A percentile compares a stretch with the other conserved stretches of the same genome.
Conservation (phyloP, 2,797 vertebrate genomes). For the Phoebastria nigripes region DNA sequence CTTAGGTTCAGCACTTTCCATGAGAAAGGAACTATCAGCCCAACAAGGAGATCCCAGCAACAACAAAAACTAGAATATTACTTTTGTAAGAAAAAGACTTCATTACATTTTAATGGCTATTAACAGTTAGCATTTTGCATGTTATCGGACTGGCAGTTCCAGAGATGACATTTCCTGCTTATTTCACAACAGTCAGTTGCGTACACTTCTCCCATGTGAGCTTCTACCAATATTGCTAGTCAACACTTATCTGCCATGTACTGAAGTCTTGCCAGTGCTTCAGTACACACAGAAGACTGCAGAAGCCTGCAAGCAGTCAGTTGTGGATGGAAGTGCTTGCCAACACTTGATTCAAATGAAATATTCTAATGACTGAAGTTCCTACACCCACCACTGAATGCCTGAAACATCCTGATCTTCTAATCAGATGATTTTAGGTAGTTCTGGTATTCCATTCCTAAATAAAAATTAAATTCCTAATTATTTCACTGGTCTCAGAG, state of each 20-base stretch:
- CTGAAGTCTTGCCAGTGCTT: neutral
- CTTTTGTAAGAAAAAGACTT: neutral
- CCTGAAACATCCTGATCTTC: neutral
- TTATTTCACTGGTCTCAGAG: neutral
- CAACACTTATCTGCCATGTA: neutral
- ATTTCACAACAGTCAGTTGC: neutral
- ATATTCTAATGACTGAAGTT: neutral
- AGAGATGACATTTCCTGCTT: neutral
- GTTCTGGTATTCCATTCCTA: neutral
- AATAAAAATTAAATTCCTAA: neutral
- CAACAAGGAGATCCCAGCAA: neutral
- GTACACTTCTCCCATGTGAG: neutral
- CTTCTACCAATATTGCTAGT: neutral
- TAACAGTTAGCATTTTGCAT: neutral
- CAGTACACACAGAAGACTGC: neutral
- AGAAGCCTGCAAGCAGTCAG: neutral
- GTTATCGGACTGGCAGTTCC: neutral
- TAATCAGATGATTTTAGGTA: neutral
- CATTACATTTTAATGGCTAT: neutral
- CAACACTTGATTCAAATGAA: neutral
- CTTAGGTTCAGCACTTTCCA: neutral
- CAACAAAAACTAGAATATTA: neutral
- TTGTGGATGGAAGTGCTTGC: neutral
- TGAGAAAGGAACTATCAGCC: neutral
- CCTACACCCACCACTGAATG: neutral